phyloP scores from a whole-genome alignment of 2,113 vertebrate species.

The Opisthocomus hoazin region DNA sequence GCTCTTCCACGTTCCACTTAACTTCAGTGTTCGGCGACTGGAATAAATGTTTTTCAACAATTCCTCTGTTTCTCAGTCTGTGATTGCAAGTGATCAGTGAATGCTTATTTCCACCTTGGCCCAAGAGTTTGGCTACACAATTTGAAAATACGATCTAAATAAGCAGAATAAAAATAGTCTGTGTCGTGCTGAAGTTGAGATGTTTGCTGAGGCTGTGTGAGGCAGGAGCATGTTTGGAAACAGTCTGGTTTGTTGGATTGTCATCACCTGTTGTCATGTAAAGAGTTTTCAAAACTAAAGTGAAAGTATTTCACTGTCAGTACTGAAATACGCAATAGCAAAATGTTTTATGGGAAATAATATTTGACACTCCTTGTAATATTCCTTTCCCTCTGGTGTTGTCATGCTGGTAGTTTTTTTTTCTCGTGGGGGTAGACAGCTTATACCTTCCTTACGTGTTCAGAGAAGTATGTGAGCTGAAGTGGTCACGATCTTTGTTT shows the following conservation, averaged over 20 bases:
- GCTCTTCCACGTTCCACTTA: not conserved
- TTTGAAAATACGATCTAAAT: not conserved
- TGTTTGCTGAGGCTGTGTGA: not conserved
- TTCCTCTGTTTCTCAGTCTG: not conserved
- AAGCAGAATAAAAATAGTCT: not conserved
- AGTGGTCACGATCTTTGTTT: not conserved
- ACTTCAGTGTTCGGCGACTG: fast-evolving
- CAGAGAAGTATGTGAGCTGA: not conserved
- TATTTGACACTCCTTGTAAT: not conserved
- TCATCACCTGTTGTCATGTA: not conserved
- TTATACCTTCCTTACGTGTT: not conserved
- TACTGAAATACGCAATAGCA: not conserved
- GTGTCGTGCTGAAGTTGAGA: not conserved
- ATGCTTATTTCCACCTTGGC: not conserved
- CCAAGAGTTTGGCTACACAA: not conserved
- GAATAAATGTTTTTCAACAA: not conserved
- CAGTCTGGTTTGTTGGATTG: not conserved
- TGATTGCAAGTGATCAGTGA: not conserved
- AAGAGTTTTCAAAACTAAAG: not conserved
- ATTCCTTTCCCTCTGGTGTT: not conserved
- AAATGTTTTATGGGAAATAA: not conserved
- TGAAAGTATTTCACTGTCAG: not conserved
- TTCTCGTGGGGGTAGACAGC: not conserved
- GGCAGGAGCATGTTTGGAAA: not conserved
- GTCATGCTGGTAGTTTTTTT: not conserved